These are phyloP conservation scores for Macquaria australasica DNA, from an alignment of 2,113 vertebrate species.

Conservation along the genomic window DNA sequence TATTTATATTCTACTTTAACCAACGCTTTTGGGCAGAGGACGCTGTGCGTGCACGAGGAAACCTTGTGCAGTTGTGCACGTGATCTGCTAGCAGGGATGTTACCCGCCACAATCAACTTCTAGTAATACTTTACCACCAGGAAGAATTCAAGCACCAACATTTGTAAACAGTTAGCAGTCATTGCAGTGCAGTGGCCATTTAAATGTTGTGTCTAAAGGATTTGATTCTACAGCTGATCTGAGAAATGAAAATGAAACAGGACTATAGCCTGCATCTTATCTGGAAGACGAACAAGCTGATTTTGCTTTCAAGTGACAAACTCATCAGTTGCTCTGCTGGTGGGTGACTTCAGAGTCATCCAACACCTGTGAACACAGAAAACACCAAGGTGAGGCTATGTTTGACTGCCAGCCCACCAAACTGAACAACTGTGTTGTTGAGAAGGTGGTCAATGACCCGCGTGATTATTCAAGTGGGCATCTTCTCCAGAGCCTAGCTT, in stretches of 20 bases:
- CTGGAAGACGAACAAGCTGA: not conserved
- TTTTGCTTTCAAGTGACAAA: not conserved
- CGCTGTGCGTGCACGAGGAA: not conserved
- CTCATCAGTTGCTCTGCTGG: not conserved
- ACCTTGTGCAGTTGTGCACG: conserved; percentile 1
- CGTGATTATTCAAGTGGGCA: conserved; percentile 9
- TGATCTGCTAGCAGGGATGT: not conserved
- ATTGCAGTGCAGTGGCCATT: not conserved
- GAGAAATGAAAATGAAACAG: not conserved
- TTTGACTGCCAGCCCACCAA: not conserved
- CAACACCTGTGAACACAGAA: not conserved
- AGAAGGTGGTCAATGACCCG: not conserved
- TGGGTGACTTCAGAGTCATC: not conserved
- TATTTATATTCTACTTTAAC: conserved; percentile 13
- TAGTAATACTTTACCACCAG: not conserved
- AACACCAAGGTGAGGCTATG: not conserved
- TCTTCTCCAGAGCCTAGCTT: conserved; percentile 1
- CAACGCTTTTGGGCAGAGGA: not conserved
- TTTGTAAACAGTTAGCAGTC: not conserved
- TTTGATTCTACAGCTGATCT: not conserved
- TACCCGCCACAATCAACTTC: not conserved
- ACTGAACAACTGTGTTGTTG: not conserved
- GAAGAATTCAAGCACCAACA: not conserved
- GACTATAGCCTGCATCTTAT: not conserved
- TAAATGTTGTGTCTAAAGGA: not conserved